Percentiles rank a stretch among this genome's conserved stretches.
Conservation (phyloP, 1,140 invertebrate genomes). For the Caenorhabditis briggsae region DNA sequence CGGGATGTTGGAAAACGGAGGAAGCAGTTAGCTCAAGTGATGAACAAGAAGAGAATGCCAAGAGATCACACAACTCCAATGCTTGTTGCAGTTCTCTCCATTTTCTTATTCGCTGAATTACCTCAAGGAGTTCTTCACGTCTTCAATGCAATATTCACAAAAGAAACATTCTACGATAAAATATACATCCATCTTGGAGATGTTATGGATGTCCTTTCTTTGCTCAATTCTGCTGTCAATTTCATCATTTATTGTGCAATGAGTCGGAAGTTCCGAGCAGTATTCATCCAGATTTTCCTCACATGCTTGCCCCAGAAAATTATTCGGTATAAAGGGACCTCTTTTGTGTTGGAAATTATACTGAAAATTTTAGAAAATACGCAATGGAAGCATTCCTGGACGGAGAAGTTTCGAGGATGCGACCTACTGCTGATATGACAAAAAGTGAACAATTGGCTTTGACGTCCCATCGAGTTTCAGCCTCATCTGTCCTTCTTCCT, state of each 20-base stretch:
- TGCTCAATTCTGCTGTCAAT: constrained; percentile 91
- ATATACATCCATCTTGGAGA: constrained; percentile 84
- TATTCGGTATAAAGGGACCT: neutral
- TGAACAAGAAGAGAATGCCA: constrained; percentile 77
- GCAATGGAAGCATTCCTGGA: constrained; percentile 51
- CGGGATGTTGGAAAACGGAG: constrained; percentile 78
- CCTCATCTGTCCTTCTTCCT: constrained; percentile 47
- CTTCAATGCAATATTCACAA: constrained; percentile 77
- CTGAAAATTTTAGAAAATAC: constrained; percentile 43
- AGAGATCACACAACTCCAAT: constrained; percentile 85
- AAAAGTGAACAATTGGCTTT: constrained; percentile 59
- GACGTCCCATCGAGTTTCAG: constrained; percentile 60
- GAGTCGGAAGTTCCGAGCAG: constrained; percentile 90
- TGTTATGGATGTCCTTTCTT: constrained; percentile 90
- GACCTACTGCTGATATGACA: constrained; percentile 61
- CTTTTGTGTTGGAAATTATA: neutral
- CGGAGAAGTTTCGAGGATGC: constrained; percentile 45
- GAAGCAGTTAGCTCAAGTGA: constrained; percentile 77
- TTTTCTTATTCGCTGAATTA: constrained; percentile 89
- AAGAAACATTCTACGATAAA: constrained; percentile 76
- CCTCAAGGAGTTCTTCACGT: constrained; percentile 82
- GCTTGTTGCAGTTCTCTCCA: constrained; percentile 87
- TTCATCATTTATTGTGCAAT: constrained; percentile 94
- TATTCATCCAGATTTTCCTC: constrained; percentile 80
- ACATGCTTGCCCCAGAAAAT: constrained; percentile 62